Evolutionary conservation across 2,113 vertebrate genomes (phyloP), one percentile per base, ranked within the genome.

Genomic region (Odontesthes bonariensis): DNA sequence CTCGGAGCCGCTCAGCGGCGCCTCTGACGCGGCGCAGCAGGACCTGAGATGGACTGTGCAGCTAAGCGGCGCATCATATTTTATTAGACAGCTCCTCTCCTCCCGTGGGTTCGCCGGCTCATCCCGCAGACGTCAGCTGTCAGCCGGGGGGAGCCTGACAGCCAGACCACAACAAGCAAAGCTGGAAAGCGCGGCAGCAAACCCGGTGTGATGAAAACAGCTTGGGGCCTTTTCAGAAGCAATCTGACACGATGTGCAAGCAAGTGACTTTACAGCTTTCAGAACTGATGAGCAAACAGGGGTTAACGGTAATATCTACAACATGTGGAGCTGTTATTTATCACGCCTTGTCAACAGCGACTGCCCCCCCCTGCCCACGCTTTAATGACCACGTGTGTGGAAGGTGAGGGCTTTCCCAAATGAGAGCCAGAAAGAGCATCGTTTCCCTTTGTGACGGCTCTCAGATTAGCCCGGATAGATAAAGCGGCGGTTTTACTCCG

Each of bases 361-460:
- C n/a, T 40, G 82, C 81, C 85, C n/a, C n/a, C n/a, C n/a, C n/a
- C n/a, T n/a, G 87, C 73, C 75, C 51, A 53, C 46, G 78, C 67
- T 54, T 86, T 82, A 51, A 81, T 66, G 54, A 65, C 88, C 85
- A 32, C 0, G 22, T 2, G 17, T 68, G 10, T 47, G 64, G 67
- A 95, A 94, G 87, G 91, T 92, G 89, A 93, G 87, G 27, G 13
- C 65, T 86, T 92, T 94, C 88, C 72, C 69, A 87, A 91, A 91
- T 89, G 88, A 92, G 83, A 72, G 31, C 42, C 75, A 89, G 75
- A 75, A 78, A 65, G 84, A 84, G 83, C 85, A 75, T 82, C 52
- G 61, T 88, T 87, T 80, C 71, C 77, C 68, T 68, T 61, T 2
- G 56, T 73, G 81, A 85, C 67, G 80, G 73, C 75, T 79, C 53